Conservation (phyloP, 2,113 vertebrate genomes). For the Triplophysa dalaica region DNA sequence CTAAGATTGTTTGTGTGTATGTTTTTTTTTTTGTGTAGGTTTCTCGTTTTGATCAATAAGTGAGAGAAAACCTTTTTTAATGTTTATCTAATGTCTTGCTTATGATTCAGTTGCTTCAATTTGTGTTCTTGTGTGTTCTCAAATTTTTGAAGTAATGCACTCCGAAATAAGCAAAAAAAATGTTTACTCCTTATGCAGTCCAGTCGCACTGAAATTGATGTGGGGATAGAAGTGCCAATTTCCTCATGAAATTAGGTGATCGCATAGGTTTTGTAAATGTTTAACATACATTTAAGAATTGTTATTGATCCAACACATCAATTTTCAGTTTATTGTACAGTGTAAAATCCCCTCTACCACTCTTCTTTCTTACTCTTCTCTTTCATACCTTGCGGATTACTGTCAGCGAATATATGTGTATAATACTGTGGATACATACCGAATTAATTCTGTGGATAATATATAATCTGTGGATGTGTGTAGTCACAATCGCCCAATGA, state of each 20-base stretch:
- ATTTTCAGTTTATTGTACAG: not conserved
- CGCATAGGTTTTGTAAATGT: not conserved
- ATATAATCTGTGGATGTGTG: not conserved
- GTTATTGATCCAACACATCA: not conserved
- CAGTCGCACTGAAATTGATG: constrained; percentile 1
- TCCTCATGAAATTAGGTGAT: not conserved
- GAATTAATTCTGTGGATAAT: too few species aligned
- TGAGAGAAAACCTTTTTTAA: constrained; percentile 12
- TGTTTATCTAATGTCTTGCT: constrained; percentile 5
- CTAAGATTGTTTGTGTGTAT: not conserved
- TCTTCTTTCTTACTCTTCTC: not conserved
- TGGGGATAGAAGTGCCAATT: constrained; percentile 42
- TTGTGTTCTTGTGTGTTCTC: constrained; percentile 13
- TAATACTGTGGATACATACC: not conserved
- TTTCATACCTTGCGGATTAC: not conserved
- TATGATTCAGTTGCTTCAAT: not conserved
- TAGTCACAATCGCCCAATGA: not conserved
- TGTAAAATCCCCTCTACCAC: not conserved
- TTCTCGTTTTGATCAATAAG: constrained; percentile 3
- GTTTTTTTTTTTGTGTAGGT: constrained; percentile 18
- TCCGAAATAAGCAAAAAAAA: not conserved
- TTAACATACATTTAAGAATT: not conserved
- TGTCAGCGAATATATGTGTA: not conserved
- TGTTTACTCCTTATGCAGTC: constrained; percentile 33
- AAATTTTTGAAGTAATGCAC: constrained; percentile 3